phyloP scores from a whole-genome alignment of 2,113 vertebrate species.

The Scalopus aquaticus region DNA sequence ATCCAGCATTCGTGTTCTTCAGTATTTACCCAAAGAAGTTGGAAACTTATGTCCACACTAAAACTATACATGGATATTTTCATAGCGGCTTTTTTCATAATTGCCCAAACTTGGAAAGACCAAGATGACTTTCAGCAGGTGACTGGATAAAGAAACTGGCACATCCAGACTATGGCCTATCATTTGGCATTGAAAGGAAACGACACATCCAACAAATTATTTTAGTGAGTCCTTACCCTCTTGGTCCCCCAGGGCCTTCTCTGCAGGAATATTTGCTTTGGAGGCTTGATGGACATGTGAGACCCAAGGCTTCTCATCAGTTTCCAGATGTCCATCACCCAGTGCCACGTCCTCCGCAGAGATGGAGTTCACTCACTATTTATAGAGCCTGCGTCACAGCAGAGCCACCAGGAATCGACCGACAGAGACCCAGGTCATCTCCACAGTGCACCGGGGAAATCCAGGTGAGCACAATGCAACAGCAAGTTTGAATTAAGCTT shows the following conservation, averaged over 20 bases:
- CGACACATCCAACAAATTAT: neutral
- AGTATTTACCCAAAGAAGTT: neutral
- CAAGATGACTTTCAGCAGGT: neutral
- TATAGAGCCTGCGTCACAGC: neutral
- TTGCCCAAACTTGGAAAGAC: neutral
- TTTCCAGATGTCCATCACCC: neutral
- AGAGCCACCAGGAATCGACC: neutral
- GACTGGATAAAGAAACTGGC: neutral
- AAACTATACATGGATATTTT: neutral
- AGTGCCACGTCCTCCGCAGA: neutral
- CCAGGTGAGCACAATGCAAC: neutral
- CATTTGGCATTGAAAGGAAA: neutral
- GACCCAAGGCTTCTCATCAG: neutral
- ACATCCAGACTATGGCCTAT: neutral
- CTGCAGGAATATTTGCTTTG: constrained; percentile 5
- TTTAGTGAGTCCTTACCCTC: neutral
- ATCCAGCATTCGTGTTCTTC: neutral
- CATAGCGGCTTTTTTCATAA: neutral
- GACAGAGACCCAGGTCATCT: neutral
- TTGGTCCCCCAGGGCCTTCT: neutral
- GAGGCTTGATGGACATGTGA: neutral
- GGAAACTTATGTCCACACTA: neutral
- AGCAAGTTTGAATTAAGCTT: neutral
- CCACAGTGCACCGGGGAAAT: neutral
- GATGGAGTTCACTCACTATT: neutral